Conservation (phyloP, 2,797 vertebrate genomes). For the Graptemys geographica region DNA sequence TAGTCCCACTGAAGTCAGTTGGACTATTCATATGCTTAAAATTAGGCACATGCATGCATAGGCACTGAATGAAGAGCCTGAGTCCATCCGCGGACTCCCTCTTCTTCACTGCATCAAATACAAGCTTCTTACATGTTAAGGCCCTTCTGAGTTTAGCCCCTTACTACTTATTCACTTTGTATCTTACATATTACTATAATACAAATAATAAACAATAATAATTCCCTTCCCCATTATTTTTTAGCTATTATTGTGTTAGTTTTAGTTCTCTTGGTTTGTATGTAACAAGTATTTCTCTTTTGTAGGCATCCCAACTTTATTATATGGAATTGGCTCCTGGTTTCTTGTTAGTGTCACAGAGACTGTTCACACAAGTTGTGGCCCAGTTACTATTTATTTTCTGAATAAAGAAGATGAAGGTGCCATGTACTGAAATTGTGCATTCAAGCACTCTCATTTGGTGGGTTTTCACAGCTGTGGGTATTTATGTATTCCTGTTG, state of each 20-base stretch:
- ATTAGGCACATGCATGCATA: background rate
- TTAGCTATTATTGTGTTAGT: rapidly evolving
- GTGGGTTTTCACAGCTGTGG: conserved; percentile 36
- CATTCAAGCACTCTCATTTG: background rate
- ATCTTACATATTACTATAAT: background rate
- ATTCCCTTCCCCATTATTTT: background rate
- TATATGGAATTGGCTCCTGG: conserved; percentile 97
- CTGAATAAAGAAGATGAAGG: conserved; percentile 97
- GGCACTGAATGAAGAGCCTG: background rate
- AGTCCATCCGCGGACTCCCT: background rate
- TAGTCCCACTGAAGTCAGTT: rapidly evolving
- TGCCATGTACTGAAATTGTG: conserved; percentile 82
- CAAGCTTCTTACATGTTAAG: background rate
- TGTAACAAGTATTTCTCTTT: conserved; percentile 66
- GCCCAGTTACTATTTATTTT: conserved; percentile 95
- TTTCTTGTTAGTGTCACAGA: conserved; percentile 92
- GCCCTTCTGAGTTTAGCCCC: background rate
- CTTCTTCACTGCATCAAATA: rapidly evolving
- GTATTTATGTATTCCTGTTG: conserved; percentile 23
- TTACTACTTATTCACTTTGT: background rate
- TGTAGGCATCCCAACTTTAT: conserved; percentile 94
- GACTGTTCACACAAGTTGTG: conserved; percentile 91
- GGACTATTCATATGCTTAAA: background rate
- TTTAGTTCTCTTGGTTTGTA: background rate
- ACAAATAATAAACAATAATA: background rate